Base-by-base conservation (phyloP, 2,888 invertebrate genomes). In the Chromoteleia sp. region DNA sequence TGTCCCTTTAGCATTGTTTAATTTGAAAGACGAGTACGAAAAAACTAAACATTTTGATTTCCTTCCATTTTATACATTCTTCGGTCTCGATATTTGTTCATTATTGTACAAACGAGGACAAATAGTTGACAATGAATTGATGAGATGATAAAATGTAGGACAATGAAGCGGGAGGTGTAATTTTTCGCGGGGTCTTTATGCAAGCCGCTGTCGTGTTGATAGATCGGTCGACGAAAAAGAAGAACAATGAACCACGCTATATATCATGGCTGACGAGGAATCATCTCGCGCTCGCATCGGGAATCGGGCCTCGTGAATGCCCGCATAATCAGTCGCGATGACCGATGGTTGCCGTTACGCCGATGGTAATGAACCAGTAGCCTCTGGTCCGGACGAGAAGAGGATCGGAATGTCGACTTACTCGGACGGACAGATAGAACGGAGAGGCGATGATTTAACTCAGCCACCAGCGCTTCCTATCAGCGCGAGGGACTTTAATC, bases 291-390 rank as follows among this genome's bases (percentile, higher is more conserved):
- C 68, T 54, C 54, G 56, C 45, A 15, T 54, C 50, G 15, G 58
- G 61, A 56, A 77, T 70, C 63, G 30, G 67, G 45, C 19, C 52
- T 65, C 39, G 65, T 45, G 71, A 74, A 61, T 65, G 58, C 73
- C 61, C 78, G 77, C 61, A 76, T 75, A 82, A 82, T 82, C 78
- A 75, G 61, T 63, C 56, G 75, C 56, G 82, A 82, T 82, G 82
- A 82, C 67, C 79, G 82, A 82, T 79, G 79, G 54, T 73, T 54
- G 82, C 75, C 82, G 82, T 82, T 82, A 82, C 73, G 75, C 71
- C 71, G 79, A 82, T 82, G 79, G 75, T 75, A 82, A 82, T 79
- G 82, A 79, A 73, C 79, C 76, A 76, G 79, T 76, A 82, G 79
- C 76, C 76, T 76, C 77, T 77, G 77, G 73, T 73, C 73, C 67